Evolutionary conservation across 1,140 invertebrate genomes (phyloP), one percentile per base, ranked within the genome.

Genomic region (Tachypleus tridentatus): DNA sequence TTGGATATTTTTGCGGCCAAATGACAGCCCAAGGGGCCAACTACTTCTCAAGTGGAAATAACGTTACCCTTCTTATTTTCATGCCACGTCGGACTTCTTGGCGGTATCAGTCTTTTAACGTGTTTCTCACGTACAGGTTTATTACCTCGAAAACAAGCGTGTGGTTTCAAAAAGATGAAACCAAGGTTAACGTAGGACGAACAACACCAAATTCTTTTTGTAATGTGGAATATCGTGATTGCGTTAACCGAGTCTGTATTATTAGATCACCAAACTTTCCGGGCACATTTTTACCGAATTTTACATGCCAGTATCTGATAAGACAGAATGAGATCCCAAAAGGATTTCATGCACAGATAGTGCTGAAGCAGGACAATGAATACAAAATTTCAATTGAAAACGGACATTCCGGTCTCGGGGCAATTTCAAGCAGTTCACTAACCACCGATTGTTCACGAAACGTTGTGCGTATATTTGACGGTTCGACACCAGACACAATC

Each of bases 391-490:
- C 71, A 3, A 61, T 70, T 47, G 7, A 8, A 7, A 54, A 7
- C 7, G 57, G 51, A 11, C 11, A 52, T 56, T 11, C 48, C 7
- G 29, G 10, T 50, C 58, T 49, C 50, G 49, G 62, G 48, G 9
- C 48, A 58, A 49, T 57, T 7, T 7, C 4, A 49, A 3, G 58
- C 7, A 4, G 11, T 52, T 3, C 51, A 51, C 70, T 77, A 74
- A 86, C 86, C 65, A 92, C 89, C 87, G 83, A 86, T 70, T 72
- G 71, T 62, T 85, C 89, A 65, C 92, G 90, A 75, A 88, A 91
- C 73, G 84, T 89, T 73, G 88, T 91, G 70, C 82, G 88, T 76
- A 86, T 94, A 52, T 93, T 93, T 77, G 91, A 93, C 73, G 88
- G 90, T 57, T 91, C 89, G 72, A 92, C 87, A 60, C 91, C 88